Evolutionary conservation across 2,797 vertebrate genomes (phyloP), one percentile per base, ranked within the genome.

Genomic region (Pantherophis vulpinus): DNA sequence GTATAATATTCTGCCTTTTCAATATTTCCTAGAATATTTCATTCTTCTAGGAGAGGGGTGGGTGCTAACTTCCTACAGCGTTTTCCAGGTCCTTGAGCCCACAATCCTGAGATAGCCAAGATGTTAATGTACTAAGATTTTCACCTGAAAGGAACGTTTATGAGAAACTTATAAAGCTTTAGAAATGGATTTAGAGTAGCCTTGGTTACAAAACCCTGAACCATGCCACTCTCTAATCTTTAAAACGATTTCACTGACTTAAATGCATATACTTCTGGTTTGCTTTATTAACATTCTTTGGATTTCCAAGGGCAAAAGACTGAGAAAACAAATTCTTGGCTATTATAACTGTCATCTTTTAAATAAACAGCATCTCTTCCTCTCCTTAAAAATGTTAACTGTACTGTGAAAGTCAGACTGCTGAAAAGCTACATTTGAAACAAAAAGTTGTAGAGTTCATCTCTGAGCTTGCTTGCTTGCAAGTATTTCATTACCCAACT

Each of bases 201-300:
- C 29, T 25, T 93, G 61, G 86, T 70, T 94, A 54, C 27, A 92
- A 92, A 60, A 91, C 10, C 83, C 87, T 42, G 47, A 91, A 93
- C 51, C 88, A 2, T 87, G 63, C 13, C 16, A 91, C 37, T 86
- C 23, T 89, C 23, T 92, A 89, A 93, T 92, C 23, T 92, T 60
- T 92, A 55, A 87, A 51, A 94, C 32, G 18, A 6, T 92, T 29
- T 91, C 60, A 74, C n/a, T 88, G 88, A 92, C 89, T 94, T 91
- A 92, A 92, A 89, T 86, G 51, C 74, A 18, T 89, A 58, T 47
- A 54, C 51, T 92, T 94, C n/a, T 83, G 14, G n/a, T 88, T 42
- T 83, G 86, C 91, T 93, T 92, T 88, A 92, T 93, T 94, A 92
- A 92, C 14, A 29, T 90, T 91, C 8, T 92, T 56, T 54, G 60